These are phyloP conservation scores for Dreissena polymorpha DNA, from an alignment of 1,140 invertebrate genomes.

Conservation along the genomic window DNA sequence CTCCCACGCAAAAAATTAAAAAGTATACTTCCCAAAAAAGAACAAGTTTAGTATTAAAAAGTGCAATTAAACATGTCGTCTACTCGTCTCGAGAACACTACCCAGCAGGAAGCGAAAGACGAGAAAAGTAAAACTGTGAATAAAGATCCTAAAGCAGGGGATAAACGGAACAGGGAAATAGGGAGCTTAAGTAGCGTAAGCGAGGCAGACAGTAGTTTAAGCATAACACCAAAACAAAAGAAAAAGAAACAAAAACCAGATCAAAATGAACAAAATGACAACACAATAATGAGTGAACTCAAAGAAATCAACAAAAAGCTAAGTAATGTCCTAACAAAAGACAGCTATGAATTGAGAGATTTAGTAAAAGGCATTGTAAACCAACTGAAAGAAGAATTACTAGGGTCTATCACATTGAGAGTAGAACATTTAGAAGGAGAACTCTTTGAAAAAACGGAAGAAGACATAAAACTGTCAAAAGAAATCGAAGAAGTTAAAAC, in stretches of 20 bases:
- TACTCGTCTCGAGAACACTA: no score
- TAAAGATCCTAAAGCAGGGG: no score
- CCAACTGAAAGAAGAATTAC: conserved; percentile 13
- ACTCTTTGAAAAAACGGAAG: not conserved
- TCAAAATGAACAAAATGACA: not conserved
- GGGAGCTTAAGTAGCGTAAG: conserved; percentile 5
- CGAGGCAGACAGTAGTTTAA: not conserved
- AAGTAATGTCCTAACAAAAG: conserved; percentile 13
- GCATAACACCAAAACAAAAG: not conserved
- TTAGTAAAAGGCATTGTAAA: conserved; percentile 11
- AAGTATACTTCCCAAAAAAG: no score
- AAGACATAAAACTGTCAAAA: not conserved
- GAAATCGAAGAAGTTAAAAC: no score
- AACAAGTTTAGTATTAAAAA: no score
- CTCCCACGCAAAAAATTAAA: no score
- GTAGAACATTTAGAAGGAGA: conserved; percentile 10
- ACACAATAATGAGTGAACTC: not conserved
- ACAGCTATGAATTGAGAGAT: not conserved
- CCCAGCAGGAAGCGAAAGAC: no score
- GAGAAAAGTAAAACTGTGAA: no score
- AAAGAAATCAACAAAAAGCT: conserved; percentile 3
- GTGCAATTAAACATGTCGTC: no score
- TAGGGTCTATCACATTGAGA: conserved; percentile 1
- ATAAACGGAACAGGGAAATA: no score
- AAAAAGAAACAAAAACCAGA: not conserved